Conservation (phyloP, 2,888 invertebrate genomes). For the Euproctis similis region DNA sequence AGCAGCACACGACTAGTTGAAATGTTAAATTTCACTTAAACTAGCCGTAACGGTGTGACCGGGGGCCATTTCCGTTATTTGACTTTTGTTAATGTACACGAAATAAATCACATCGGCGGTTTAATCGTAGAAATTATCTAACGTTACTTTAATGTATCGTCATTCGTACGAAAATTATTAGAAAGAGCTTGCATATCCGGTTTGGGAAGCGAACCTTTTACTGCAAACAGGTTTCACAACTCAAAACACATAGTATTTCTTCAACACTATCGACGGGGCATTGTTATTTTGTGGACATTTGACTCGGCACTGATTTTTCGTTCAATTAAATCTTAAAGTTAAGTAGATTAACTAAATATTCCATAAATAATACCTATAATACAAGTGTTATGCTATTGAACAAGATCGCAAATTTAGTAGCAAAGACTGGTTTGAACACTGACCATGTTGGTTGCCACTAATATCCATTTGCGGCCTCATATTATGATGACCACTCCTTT, state of each 20-base stretch:
- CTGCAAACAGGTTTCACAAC: constrained; percentile 21
- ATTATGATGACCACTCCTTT: constrained; percentile 26
- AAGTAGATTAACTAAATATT: too few relatives aligned
- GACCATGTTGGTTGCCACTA: constrained; percentile 17
- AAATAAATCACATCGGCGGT: constrained; percentile 30
- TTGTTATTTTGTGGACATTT: too few relatives aligned
- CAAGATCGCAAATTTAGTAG: too few relatives aligned
- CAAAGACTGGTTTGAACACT: constrained; percentile 18
- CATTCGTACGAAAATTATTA: constrained; percentile 30
- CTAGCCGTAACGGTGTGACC: constrained; percentile 32
- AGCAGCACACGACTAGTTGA: constrained; percentile 27
- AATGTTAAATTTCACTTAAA: constrained; percentile 50
- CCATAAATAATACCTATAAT: too few relatives aligned
- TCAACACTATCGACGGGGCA: constrained; percentile 5
- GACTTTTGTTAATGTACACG: constrained; percentile 29
- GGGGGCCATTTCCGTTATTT: constrained; percentile 32
- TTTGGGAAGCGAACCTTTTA: constrained; percentile 29
- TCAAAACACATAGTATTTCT: constrained; percentile 6
- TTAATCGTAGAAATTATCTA: constrained; percentile 34
- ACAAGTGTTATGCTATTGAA: too few relatives aligned
- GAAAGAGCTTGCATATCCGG: constrained; percentile 36
- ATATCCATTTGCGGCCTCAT: constrained; percentile 18
- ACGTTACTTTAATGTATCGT: constrained; percentile 29
- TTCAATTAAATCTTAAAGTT: neutral
- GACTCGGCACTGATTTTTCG: neutral